Conservation (phyloP, 1,140 invertebrate genomes). For the Nilaparvata lugens region DNA sequence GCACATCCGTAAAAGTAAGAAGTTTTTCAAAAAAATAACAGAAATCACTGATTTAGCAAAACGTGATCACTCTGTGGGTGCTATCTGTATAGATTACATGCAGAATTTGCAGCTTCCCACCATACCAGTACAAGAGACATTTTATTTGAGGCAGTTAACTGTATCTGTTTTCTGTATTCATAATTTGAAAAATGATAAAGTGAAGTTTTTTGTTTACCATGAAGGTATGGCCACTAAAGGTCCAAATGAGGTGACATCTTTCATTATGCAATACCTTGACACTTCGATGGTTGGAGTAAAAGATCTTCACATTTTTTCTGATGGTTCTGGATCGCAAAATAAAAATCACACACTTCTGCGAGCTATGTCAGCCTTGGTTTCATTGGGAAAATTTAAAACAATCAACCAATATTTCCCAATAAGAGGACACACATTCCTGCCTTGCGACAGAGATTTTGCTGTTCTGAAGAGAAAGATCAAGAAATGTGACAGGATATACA, state of each 20-base stretch:
- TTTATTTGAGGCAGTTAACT: conserved; percentile 6
- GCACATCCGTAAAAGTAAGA: conserved; percentile 23
- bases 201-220: background rate
- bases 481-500: conserved; percentile 2
- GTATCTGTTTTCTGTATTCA: conserved; percentile 12
- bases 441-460: conserved; percentile 28
- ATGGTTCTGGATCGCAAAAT: conserved; percentile 21
- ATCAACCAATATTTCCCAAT: conserved; percentile 24
- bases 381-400: conserved; percentile 17
- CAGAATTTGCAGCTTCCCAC: conserved; percentile 4
- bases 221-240: background rate
- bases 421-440: conserved; percentile 27
- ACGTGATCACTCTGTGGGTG: background rate
- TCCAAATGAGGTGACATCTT: background rate
- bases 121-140: conserved; percentile 11
- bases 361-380: conserved; percentile 14
- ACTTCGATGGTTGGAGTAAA: background rate
- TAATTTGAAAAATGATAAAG: conserved; percentile 6
- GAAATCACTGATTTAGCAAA: background rate
- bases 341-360: conserved; percentile 19
- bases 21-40: conserved; percentile 22
- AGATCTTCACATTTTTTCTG: conserved; percentile 17
- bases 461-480: conserved; percentile 20
- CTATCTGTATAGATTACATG: conserved; percentile 4
- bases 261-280: background rate